phyloP scores from a whole-genome alignment of 2,113 vertebrate genomes.

The Thryonomys swinderianus region DNA sequence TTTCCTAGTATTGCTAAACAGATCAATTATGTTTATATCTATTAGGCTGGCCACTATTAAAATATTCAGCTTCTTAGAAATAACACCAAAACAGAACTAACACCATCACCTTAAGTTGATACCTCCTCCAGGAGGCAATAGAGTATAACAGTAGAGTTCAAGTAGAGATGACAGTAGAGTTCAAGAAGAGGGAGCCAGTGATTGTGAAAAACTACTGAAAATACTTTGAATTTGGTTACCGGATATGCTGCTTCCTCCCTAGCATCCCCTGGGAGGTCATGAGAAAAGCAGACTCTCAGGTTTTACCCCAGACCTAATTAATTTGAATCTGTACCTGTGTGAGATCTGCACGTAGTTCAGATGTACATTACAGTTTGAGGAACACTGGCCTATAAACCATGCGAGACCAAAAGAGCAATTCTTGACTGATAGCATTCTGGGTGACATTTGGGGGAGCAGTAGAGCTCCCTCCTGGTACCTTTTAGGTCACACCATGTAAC shows the following conservation, averaged over 20 bases:
- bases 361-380: background rate
- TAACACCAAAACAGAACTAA: background rate
- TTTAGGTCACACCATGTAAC: background rate
- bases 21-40: constrained; percentile 5
- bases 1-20: background rate
- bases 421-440: background rate
- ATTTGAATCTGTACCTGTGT: background rate
- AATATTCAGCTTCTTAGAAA: background rate
- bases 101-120: background rate
- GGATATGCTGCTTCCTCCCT: background rate
- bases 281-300: constrained; percentile 13
- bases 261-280: background rate
- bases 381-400: background rate
- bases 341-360: background rate
- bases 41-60: background rate
- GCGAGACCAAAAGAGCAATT: background rate
- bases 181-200: background rate
- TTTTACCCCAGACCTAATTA: background rate
- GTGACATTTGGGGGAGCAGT: background rate
- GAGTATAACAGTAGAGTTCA: background rate
- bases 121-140: background rate
- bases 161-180: background rate
- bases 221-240: constrained; percentile 11
- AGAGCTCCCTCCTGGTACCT: background rate
- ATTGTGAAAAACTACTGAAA: background rate